Evolutionary conservation across 2,113 vertebrate species (phyloP).

Genomic region (Rhineura floridana): DNA sequence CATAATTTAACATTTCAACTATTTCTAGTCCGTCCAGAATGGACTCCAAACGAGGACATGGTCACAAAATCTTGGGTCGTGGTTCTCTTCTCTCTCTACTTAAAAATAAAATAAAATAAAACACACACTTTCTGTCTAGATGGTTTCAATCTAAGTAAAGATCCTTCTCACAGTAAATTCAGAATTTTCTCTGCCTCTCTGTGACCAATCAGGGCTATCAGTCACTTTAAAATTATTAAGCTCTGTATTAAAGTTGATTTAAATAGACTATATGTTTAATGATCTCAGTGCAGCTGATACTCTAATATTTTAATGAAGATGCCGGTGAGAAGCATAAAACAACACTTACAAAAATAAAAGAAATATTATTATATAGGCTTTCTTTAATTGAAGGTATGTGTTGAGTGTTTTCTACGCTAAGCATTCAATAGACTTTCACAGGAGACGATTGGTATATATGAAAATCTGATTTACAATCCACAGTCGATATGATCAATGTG

Average conservation of each 20-base stretch:
- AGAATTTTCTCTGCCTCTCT: no score
- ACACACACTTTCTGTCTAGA: neutral
- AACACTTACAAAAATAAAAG: neutral
- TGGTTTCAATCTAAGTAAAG: neutral
- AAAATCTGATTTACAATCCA: neutral
- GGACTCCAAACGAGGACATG: neutral
- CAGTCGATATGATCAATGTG: neutral
- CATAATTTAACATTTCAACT: neutral
- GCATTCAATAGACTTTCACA: neutral
- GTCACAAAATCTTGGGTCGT: neutral
- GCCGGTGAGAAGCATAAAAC: neutral
- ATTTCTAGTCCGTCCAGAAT: neutral
- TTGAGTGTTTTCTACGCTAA: neutral
- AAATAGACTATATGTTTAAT: neutral
- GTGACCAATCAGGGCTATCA: neutral
- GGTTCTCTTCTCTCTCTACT: neutral
- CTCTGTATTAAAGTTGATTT: neutral
- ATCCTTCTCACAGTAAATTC: neutral
- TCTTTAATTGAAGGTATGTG: neutral
- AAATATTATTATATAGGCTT: neutral
- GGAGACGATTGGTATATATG: neutral
- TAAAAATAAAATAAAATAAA: neutral
- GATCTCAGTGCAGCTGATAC: no score
- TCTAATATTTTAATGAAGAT: neutral
- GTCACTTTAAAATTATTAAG: neutral